A percentile compares a stretch with the other conserved stretches of the same genome.
Conservation (phyloP, 2,797 vertebrate species). For the Gymnopithys bicolor region DNA sequence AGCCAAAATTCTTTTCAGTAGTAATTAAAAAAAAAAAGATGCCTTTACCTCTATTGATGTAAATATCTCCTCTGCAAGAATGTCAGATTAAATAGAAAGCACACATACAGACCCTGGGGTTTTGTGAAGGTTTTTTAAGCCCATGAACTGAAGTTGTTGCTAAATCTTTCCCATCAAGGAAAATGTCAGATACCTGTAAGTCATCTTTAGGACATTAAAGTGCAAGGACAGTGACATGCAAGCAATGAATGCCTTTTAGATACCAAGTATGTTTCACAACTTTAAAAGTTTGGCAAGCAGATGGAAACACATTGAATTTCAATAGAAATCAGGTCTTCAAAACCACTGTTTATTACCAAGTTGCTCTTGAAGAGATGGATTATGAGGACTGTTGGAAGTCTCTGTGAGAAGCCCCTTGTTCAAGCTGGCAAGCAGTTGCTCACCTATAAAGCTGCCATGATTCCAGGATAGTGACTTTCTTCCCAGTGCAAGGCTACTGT, state of each 20-base stretch:
- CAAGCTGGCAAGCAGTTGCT: background rate
- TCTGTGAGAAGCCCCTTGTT: background rate
- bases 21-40: background rate
- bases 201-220: background rate
- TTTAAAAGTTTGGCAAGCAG: background rate
- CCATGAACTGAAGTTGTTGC: background rate
- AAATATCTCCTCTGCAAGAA: background rate
- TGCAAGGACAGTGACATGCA: background rate
- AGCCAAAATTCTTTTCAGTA: background rate
- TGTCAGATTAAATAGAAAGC: background rate
- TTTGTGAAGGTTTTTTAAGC: background rate
- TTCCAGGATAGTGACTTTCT: background rate
- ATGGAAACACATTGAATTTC: background rate
- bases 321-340: background rate
- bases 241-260: background rate
- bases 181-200: background rate
- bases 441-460: background rate
- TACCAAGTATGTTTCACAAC: background rate
- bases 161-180: background rate
- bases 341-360: background rate
- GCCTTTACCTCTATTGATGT: background rate
- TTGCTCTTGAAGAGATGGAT: background rate
- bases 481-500: background rate
- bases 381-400: background rate
- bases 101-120: fast-evolving